A percentile compares a stretch with the other conserved stretches of the same genome.
Conservation (phyloP, 2,797 vertebrate genomes). For the Anniella stebbinsi region DNA sequence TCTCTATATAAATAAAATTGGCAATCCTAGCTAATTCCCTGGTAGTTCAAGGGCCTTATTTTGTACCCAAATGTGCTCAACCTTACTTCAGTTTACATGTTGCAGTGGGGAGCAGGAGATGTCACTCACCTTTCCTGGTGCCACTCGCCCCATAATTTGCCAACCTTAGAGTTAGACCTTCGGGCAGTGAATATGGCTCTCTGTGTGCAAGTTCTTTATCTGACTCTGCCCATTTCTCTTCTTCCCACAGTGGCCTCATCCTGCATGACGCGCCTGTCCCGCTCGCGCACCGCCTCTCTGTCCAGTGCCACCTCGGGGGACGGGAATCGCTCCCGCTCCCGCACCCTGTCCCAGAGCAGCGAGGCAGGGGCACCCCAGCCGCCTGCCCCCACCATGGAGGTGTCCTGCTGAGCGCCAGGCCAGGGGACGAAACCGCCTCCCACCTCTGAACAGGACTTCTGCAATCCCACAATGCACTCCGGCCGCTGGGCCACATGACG, state of each 20-base stretch:
- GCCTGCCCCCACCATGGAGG: constrained; percentile 91
- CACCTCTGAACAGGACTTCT: constrained; percentile 59
- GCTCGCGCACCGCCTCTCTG: constrained; percentile 92
- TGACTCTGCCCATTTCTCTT: not conserved
- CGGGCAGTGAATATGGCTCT: not conserved
- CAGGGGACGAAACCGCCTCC: constrained; percentile 51
- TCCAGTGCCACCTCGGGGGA: constrained; percentile 91
- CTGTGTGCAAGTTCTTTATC: not conserved
- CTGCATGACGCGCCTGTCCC: constrained; percentile 93
- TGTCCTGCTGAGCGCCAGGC: constrained; percentile 87
- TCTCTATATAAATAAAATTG: not conserved
- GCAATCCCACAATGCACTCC: constrained; percentile 65
- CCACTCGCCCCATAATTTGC: not conserved
- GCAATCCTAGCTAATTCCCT: not conserved
- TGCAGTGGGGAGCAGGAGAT: no score
- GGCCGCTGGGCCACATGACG: constrained; percentile 56
- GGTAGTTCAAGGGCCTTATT: not conserved
- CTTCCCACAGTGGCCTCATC: constrained; percentile 89
- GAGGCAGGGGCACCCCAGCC: constrained; percentile 82
- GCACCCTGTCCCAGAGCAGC: constrained; percentile 92
- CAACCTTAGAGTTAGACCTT: not conserved
- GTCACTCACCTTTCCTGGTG: not conserved
- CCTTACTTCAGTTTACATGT: not conserved
- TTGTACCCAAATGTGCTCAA: not conserved
- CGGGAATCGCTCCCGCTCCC: constrained; percentile 89